Evolutionary conservation across 2,888 invertebrate genomes (phyloP), one percentile per base, ranked within the genome.

Genomic region (Priocnemis perturbator): DNA sequence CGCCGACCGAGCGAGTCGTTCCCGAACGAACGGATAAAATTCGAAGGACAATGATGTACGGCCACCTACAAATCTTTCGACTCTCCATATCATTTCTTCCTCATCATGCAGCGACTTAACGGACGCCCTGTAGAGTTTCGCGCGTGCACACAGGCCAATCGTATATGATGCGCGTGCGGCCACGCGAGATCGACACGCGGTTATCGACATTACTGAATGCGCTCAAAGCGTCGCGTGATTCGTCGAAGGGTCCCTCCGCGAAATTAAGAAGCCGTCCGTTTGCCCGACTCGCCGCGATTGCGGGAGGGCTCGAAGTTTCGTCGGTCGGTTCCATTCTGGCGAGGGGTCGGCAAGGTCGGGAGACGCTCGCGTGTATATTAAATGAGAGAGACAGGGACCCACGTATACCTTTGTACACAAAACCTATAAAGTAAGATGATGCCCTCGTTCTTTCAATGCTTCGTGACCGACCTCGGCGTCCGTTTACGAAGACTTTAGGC

Each of bases 361-460:
- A 26, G 26, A 26, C 7, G 26, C 7, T 26, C 37, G 37, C 58
- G 37, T 53, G 21, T 55, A 45, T 20, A 45, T 37, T 47, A 55
- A 45, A 59, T 14, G 30, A 63, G 58, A 67, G 61, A 59, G 67
- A 55, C 63, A 70, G 75, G 69, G 77, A 77, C 82, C 81, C 71
- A 78, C 76, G 81, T 81, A n/a, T n/a, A 84, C 78, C 83, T 86
- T 81, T 84, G 79, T 87, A 87, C 79, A 79, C 77, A 81, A 83
- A 84, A 47, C 23, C 45, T 44, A n/a, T n/a, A 84, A 85, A 83
- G 69, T 86, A 85, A 85, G 82, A 84, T 80, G 78, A 87, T 87
- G 83, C 88, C 88, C 87, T 88, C 86, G 88, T 89, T 88, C 88
- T 88, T 89, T 89, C 88, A 89, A 82, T 83, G 81, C 83, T 84